These are phyloP conservation scores for Phrynocephalus guinanensis DNA, from an alignment of 2,797 vertebrate species.

Conservation along the genomic window DNA sequence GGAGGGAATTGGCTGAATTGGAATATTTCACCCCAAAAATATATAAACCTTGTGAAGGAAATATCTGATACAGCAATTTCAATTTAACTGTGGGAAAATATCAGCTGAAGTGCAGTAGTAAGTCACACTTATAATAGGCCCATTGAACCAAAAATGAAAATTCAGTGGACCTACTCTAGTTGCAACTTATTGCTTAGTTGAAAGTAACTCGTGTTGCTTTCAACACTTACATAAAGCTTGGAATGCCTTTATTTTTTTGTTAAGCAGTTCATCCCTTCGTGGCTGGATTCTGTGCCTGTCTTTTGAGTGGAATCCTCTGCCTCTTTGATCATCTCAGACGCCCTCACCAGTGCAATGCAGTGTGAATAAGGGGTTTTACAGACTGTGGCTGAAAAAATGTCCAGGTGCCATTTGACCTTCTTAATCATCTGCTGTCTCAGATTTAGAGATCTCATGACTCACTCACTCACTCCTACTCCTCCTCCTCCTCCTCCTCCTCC, in stretches of 20 bases:
- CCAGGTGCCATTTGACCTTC: conserved; percentile 44
- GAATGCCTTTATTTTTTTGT: conserved; percentile 8
- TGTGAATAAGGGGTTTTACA: conserved; percentile 41
- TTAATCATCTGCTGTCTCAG: conserved; percentile 29
- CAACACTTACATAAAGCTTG: not conserved
- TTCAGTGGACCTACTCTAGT: no score
- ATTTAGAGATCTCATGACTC: conserved; percentile 8
- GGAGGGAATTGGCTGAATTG: not conserved
- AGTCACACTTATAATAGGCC: no score
- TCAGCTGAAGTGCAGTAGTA: no score
- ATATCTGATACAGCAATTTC: not conserved
- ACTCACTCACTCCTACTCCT: not conserved
- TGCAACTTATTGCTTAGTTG: no score
- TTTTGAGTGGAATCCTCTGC: not conserved
- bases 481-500: not conserved
- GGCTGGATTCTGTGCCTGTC: not conserved
- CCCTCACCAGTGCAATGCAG: conserved; percentile 34
- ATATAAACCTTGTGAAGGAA: not conserved
- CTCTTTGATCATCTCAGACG: conserved; percentile 43
- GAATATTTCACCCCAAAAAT: not conserved
- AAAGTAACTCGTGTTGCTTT: not conserved
- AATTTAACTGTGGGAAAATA: not conserved
- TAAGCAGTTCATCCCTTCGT: not conserved
- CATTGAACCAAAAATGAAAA: not conserved
- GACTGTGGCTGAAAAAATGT: conserved; percentile 17